Evolutionary conservation across 2,888 invertebrate species (phyloP).

Genomic region (Epinotia ramella): DNA sequence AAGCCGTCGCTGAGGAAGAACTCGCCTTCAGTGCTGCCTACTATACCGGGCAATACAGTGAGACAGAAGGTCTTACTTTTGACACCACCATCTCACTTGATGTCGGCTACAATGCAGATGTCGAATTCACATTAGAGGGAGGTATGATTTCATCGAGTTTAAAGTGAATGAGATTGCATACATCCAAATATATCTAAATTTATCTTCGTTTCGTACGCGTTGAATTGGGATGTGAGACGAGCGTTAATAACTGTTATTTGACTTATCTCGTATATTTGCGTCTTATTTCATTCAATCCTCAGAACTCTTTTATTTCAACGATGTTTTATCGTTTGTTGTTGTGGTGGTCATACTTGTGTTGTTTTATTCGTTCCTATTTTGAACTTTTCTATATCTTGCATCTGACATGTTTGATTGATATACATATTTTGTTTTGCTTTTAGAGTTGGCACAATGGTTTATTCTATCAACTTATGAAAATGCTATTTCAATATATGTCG

Average conservation of each 20-base stretch:
- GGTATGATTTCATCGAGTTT: neutral
- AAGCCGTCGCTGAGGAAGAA: neutral
- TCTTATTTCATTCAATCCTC: too few relatives aligned
- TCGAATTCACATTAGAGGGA: slow-evolving; percentile 28
- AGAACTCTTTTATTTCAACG: too few relatives aligned
- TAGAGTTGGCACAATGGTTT: slow-evolving; percentile 13
- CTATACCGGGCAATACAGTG: slow-evolving; percentile 35
- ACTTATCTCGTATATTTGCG: too few relatives aligned
- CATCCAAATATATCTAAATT: too few relatives aligned
- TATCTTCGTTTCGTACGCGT: too few relatives aligned
- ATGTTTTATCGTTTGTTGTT: too few relatives aligned
- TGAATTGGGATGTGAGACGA: neutral
- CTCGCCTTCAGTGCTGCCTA: slow-evolving; percentile 30
- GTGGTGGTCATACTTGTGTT: too few relatives aligned
- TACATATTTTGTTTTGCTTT: neutral
- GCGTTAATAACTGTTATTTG: neutral
- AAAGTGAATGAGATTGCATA: neutral
- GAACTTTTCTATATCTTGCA: too few relatives aligned
- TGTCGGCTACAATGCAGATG: slow-evolving; percentile 25
- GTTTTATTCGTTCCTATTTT: too few relatives aligned
- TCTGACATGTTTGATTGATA: too few relatives aligned
- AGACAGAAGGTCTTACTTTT: slow-evolving; percentile 26
- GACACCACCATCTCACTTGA: slow-evolving; percentile 13
- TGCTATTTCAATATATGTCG: neutral
- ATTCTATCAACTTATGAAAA: neutral